A percentile compares a stretch with the other conserved stretches of the same genome.
These are phyloP conservation scores for Pyrgus malvae DNA, from an alignment of 2,888 invertebrate species.

Conservation along the genomic window DNA sequence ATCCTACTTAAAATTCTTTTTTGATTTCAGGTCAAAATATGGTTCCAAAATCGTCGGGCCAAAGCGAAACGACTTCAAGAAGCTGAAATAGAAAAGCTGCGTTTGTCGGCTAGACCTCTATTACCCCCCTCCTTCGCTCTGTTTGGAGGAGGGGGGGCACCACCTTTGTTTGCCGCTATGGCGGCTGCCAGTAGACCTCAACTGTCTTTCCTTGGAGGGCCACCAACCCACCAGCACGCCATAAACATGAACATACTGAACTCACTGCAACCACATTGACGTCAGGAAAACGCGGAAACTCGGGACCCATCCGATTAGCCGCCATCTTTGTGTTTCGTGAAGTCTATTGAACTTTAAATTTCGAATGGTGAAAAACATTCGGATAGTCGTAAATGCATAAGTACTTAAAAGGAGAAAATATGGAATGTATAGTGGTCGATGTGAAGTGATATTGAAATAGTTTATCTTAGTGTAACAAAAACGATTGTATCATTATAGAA, in stretches of 20 bases:
- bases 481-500: neutral
- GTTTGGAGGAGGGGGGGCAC: conserved; percentile 84
- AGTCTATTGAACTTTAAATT: neutral
- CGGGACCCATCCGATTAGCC: conserved; percentile 48
- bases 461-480: neutral
- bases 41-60: conserved; percentile 96
- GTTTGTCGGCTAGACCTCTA: conserved; percentile 91
- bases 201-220: conserved; percentile 81
- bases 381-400: neutral
- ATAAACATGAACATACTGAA: conserved; percentile 81
- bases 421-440: neutral
- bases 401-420: neutral
- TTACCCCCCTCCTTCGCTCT: conserved; percentile 88
- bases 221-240: conserved; percentile 79
- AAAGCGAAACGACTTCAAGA: conserved; percentile 98
- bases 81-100: conserved; percentile 95
- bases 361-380: neutral
- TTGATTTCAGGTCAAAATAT: conserved; percentile 89
- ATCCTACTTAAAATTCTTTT: no score
- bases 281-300: conserved; percentile 57
- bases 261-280: conserved; percentile 82
- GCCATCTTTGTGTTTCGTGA: conserved; percentile 48
- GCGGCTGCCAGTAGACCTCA: conserved; percentile 84
- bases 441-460: conserved; percentile 14
- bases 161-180: conserved; percentile 86